phyloP scores from a whole-genome alignment of 2,888 invertebrate species.

The Machimus rusticus region DNA sequence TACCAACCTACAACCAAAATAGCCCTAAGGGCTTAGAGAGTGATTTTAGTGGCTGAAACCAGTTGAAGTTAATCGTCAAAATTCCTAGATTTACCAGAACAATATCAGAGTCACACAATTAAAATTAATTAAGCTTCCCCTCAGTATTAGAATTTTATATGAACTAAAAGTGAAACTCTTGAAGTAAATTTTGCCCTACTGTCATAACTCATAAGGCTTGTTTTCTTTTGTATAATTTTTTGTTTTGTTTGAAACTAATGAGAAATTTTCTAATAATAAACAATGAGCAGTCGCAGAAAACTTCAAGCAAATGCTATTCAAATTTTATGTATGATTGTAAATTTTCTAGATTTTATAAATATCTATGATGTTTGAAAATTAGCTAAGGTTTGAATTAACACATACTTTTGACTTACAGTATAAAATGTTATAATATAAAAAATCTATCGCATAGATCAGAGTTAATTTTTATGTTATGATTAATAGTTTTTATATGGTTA shows the following conservation, averaged over 20 bases:
- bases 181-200: background rate
- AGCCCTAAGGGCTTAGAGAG: background rate
- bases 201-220: no score
- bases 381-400: no score
- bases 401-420: no score
- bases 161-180: background rate
- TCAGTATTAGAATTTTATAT: no score
- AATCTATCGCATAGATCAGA: no score
- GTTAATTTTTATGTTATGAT: no score
- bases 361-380: background rate
- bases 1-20: background rate
- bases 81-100: background rate
- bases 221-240: background rate
- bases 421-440: no score
- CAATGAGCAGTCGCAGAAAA: background rate
- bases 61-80: background rate
- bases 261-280: background rate
- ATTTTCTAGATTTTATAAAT: background rate
- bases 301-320: no score
- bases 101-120: background rate
- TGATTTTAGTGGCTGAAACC: background rate
- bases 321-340: background rate
- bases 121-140: background rate
- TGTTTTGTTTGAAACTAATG: background rate
- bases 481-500: no score